A percentile compares a stretch with the other conserved stretches of the same genome.
Evolutionary conservation across 2,113 vertebrate genomes (phyloP).

Genomic region (Morone saxatilis): DNA sequence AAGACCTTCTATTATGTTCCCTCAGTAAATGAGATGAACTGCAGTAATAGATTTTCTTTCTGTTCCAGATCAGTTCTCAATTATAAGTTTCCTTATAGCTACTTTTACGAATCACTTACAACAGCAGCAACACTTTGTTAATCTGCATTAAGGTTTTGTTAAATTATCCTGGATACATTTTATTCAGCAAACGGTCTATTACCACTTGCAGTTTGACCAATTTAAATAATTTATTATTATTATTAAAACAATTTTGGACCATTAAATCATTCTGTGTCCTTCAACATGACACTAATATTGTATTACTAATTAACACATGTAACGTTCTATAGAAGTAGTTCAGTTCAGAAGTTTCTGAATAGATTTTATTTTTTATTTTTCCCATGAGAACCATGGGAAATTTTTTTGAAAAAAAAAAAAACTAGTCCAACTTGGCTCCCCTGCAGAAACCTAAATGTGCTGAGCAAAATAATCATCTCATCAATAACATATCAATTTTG

Average conservation of each 20-base stretch:
- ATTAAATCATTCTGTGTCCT: not conserved
- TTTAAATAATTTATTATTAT: conserved; percentile 12
- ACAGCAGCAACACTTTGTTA: conserved; percentile 1
- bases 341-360: conserved; percentile 1
- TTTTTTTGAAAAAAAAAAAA: conserved; percentile 7
- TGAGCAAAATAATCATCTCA: conserved; percentile 53
- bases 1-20: conserved; percentile 63
- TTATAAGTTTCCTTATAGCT: conserved; percentile 16
- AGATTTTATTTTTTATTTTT: conserved; percentile 17
- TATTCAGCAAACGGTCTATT: not conserved
- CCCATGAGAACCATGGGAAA: conserved; percentile 29
- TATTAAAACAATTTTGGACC: not conserved
- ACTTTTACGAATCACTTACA: conserved; percentile 30
- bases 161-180: conserved; percentile 1
- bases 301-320: conserved; percentile 5
- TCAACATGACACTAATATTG: not conserved
- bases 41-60: conserved; percentile 42
- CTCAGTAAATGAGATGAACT: conserved; percentile 63
- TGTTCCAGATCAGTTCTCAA: conserved; percentile 4
- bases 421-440: conserved; percentile 16
- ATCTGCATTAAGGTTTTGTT: not conserved
- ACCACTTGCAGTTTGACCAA: not conserved
- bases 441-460: conserved; percentile 29
- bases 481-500: conserved; percentile 60
- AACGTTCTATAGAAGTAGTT: conserved; percentile 4